Base-by-base conservation (phyloP, 2,888 invertebrate genomes). In the Campoletis raptor region DNA sequence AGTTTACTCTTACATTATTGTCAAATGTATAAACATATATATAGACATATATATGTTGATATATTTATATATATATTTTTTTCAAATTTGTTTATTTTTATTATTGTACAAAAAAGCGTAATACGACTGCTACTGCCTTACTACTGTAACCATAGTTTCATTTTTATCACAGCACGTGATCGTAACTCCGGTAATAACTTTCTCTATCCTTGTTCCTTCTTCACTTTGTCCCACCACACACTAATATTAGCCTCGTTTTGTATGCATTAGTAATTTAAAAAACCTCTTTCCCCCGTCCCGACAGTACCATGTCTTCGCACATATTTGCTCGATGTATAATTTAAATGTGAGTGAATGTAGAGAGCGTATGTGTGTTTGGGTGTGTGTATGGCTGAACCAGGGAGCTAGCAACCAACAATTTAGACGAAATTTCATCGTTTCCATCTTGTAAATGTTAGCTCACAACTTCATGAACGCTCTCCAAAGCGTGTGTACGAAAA, bases 1-100 rank as follows among this genome's bases (percentile, higher is more conserved):
- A 97, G 97, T 96, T 87, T 86, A 67, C 69, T 64, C 40, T n/a
- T n/a, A 52, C 67, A 70, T 40, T 57, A 73, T 37, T 73, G 67
- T 42, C 30, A 30, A 57, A 30, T 67, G 7, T 18, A n/a, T 52
- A 3, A 36, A 30, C 40, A 12, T 48, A 21, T 37, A 57, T 15
- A 37, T 74, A 30, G 15, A 8, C n/a, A 30, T 30, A 30, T 3
- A 30, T 30, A 30, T 30, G 30, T 30, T 30, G 30, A 30, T 30
- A 2, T 30, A 30, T 30, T 30, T 30, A 30, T 66, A 15, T 42
- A 73, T n/a, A n/a, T 79, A 30, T 36, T 67, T 69, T 57, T 74
- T 42, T 78, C 74, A 76, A 73, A 52, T 73, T 30, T 61, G 30
- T 61, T 61, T 61, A 61, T 61, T 30, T 30, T 61, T 30, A 30